Percentiles rank a stretch among this genome's conserved stretches.
Conservation (phyloP, 2,113 vertebrate species). For the Haliaeetus leucogaster region DNA sequence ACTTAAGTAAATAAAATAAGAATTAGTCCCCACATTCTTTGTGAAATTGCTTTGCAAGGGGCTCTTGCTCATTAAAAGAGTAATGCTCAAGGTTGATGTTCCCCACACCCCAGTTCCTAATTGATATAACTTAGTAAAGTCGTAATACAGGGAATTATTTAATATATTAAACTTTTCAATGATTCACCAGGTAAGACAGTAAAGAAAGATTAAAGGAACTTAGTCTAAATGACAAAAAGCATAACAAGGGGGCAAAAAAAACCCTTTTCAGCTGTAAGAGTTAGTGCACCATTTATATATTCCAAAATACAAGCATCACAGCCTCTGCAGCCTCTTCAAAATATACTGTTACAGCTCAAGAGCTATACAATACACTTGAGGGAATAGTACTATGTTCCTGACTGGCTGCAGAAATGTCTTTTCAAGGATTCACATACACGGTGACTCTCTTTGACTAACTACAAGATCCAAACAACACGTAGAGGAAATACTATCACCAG, state of each 20-base stretch:
- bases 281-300: neutral
- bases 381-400: fast-evolving
- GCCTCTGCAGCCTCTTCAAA: neutral
- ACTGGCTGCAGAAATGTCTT: neutral
- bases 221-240: neutral
- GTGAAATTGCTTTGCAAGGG: neutral
- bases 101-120: no score
- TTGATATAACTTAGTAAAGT: neutral
- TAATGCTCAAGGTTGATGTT: neutral
- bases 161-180: neutral
- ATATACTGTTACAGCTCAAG: fast-evolving
- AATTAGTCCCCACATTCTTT: neutral
- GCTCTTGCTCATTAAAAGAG: neutral
- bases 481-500: neutral
- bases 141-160: neutral
- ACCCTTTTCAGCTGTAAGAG: no score
- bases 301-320: no score
- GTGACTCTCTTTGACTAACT: neutral
- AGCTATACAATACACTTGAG: fast-evolving
- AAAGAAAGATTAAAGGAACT: neutral
- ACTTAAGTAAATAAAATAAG: neutral
- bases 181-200: neutral
- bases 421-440: fast-evolving
- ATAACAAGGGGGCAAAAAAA: neutral
- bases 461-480: neutral